A percentile compares a stretch with the other conserved stretches of the same genome.
Conservation (phyloP, 2,113 vertebrate species). For the Natator depressus region DNA sequence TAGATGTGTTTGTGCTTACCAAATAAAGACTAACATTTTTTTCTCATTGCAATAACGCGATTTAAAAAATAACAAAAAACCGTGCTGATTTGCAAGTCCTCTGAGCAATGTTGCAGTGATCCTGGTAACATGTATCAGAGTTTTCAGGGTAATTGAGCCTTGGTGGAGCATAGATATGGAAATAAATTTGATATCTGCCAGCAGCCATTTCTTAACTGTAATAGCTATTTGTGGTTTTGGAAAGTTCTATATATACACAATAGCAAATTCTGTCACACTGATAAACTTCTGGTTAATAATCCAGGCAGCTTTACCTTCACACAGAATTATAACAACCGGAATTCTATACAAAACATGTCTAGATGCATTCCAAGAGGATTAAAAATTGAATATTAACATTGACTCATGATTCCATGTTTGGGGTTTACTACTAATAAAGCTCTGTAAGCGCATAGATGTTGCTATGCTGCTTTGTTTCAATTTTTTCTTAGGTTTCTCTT, state of each 20-base stretch:
- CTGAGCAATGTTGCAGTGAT: slow-evolving; percentile 21
- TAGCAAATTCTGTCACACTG: not conserved
- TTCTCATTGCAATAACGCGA: not conserved
- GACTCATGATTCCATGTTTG: not conserved
- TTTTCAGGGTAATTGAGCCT: slow-evolving; percentile 55
- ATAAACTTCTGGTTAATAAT: not conserved
- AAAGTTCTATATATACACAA: not conserved
- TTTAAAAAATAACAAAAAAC: not conserved
- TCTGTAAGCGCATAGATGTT: not conserved
- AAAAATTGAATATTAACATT: not conserved
- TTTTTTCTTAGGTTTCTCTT: not conserved
- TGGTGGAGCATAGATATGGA: slow-evolving; percentile 50
- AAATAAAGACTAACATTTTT: not conserved
- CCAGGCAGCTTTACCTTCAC: not conserved
- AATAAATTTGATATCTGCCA: slow-evolving; percentile 58
- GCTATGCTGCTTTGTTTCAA: not conserved
- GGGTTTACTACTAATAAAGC: not conserved
- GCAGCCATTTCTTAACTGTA: slow-evolving; percentile 34
- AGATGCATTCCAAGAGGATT: slow-evolving; percentile 19
- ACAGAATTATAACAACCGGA: not conserved
- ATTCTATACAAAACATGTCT: not conserved
- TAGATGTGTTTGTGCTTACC: not conserved
- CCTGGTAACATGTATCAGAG: slow-evolving; percentile 46
- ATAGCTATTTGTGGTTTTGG: slow-evolving; percentile 29
- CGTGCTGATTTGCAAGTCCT: slow-evolving; percentile 23